A percentile compares a stretch with the other conserved stretches of the same genome.
These are phyloP conservation scores for Thamnophis elegans DNA, from an alignment of 2,797 vertebrate genomes.

Conservation along the genomic window DNA sequence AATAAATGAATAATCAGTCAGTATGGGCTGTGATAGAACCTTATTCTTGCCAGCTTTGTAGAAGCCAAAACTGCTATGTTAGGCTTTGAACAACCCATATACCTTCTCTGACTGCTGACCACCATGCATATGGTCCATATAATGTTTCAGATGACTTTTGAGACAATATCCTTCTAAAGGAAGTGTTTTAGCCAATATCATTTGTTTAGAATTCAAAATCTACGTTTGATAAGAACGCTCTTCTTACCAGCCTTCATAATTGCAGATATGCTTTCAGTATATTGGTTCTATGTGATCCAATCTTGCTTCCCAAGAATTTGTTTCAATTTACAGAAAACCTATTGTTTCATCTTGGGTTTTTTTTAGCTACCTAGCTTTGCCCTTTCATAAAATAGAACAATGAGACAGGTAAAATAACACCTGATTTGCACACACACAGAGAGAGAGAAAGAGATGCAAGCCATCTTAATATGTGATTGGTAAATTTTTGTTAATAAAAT, in stretches of 20 bases:
- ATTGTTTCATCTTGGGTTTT: neutral
- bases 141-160: neutral
- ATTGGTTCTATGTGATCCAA: neutral
- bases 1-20: neutral
- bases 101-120: neutral
- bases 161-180: neutral
- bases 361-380: neutral
- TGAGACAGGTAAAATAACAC: neutral
- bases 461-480: neutral
- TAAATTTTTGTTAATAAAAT: neutral
- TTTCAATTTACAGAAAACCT: neutral
- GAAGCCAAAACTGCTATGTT: neutral
- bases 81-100: neutral
- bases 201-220: neutral
- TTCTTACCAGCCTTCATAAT: neutral
- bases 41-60: neutral
- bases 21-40: neutral
- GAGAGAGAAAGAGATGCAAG: neutral
- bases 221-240: neutral
- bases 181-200: neutral
- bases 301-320: neutral
- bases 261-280: neutral
- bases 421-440: neutral
- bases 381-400: neutral
- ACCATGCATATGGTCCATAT: neutral